A percentile compares a stretch with the other conserved stretches of the same genome.
Evolutionary conservation across 2,888 invertebrate species (phyloP).

Genomic region (Sisyra nigra): DNA sequence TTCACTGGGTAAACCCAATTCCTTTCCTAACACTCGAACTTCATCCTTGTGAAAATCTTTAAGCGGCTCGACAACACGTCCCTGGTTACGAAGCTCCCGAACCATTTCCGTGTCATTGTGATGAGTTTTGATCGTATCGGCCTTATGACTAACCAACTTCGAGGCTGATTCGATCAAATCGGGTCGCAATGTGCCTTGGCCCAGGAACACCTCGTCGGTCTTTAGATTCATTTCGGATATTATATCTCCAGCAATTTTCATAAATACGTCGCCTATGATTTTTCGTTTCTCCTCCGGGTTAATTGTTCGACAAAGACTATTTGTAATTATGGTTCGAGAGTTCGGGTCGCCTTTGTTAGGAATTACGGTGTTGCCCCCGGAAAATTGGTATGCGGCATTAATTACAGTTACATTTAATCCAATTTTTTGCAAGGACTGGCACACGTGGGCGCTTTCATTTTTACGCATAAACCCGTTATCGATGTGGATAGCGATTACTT

Average conservation of each 20-base stretch:
- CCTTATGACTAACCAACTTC: constrained; percentile 59
- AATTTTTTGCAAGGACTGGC: constrained; percentile 62
- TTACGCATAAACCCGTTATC: constrained; percentile 99
- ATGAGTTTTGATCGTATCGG: constrained; percentile 96
- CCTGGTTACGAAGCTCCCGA: constrained; percentile 50
- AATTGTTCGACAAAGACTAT: constrained; percentile 69
- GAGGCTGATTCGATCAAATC: constrained; percentile 98
- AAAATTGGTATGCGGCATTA: constrained; percentile 54
- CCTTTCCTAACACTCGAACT: constrained; percentile 71
- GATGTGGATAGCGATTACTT: constrained; percentile 92
- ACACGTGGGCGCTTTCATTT: constrained; percentile 81
- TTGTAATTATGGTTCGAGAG: constrained; percentile 49
- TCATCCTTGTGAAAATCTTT: constrained; percentile 99
- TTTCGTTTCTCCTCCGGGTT: constrained; percentile 95
- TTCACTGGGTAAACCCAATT: constrained; percentile 72
- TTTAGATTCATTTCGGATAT: constrained; percentile 75
- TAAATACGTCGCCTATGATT: constrained; percentile 98
- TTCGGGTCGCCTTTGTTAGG: constrained; percentile 36
- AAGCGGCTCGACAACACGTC: constrained; percentile 92
- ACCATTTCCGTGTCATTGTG: constrained; percentile 98
- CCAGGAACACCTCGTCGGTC: constrained; percentile 82
- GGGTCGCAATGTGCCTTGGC: constrained; percentile 91
- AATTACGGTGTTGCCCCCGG: constrained; percentile 69
- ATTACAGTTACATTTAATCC: constrained; percentile 62
- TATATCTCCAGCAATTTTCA: constrained; percentile 81